Base-by-base conservation (phyloP, 23 tunicate genomes). In the Ascidia mentula region DNA sequence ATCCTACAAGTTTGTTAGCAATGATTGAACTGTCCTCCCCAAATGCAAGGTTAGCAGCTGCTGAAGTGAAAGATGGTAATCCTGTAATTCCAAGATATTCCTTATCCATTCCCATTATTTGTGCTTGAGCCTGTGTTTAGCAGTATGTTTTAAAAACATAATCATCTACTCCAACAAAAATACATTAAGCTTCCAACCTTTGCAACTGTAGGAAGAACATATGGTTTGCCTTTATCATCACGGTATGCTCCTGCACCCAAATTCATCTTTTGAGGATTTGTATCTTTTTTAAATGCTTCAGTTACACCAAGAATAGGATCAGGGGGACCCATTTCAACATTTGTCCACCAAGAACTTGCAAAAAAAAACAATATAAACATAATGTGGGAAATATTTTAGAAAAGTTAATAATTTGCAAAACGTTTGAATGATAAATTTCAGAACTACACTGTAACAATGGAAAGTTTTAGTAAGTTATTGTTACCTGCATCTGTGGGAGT, bases 301-400 rank as follows among this genome's bases (percentile, higher is more conserved):
- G 98, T 85, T n/a, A 95, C 88, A 15, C 98, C 98, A 37, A 95
- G 77, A 73, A 95, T 95, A 38, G 98, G 98, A 82, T 95, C 98
- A 34, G 98, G 98, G 69, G 98, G 98, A 6, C 98, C 98, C 98
- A 95, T 85, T 82, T 81, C 91, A 37, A 95, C 95, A 73, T 85
- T 74, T 34, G 86, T 65, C 98, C 98, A 95, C 95, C 95, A 89
- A 32, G 91, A 88, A 76, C 83, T 82, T 6, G n/a, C 40, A 31
- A 53, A 42, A 72, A 6, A 18, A 15, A 7, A 34, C 72, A 79
- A 60, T 7, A 60, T 42, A 9, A 42, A 9, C 24, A 20, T 26
- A 53, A 53, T 53, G 65, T 53, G 65, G 53, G 53, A 42, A 9
- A 53, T 53, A 5, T 6, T 9, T 20, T 20, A 53, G 28, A 53